Evolutionary conservation across 1,140 invertebrate genomes (phyloP).

Genomic region (Zaprionus nigranus): DNA sequence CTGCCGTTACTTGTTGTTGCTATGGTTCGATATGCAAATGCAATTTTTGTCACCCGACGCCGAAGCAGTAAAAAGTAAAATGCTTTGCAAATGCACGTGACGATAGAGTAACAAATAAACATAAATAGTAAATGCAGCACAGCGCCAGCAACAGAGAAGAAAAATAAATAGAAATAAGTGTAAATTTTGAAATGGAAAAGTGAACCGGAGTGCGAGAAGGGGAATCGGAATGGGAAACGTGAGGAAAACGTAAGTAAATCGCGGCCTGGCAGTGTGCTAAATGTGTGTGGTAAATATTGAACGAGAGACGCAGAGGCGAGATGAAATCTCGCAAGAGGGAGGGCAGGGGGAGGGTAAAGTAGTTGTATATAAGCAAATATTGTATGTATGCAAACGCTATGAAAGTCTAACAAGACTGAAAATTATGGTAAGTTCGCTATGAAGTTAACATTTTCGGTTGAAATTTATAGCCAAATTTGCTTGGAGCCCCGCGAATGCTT

Average conservation of each 20-base stretch:
- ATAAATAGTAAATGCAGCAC: constrained; percentile 60
- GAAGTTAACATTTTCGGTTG: neutral
- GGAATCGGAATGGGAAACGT: constrained; percentile 35
- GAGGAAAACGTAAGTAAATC: constrained; percentile 44
- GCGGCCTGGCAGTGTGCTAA: constrained; percentile 56
- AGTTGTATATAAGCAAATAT: neutral
- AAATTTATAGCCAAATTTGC: neutral
- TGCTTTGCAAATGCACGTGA: constrained; percentile 53
- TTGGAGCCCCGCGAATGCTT: neutral
- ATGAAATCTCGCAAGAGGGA: neutral
- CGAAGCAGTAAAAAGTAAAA: constrained; percentile 9
- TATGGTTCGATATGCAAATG: constrained; percentile 30
- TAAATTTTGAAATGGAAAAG: constrained; percentile 65
- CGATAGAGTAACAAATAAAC: constrained; percentile 69
- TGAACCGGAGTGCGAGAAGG: neutral
- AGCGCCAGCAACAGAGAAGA: constrained; percentile 7
- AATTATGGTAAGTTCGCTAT: constrained; percentile 1
- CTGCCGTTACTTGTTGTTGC: neutral
- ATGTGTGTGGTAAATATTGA: constrained; percentile 75
- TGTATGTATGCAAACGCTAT: neutral
- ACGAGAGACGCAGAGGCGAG: constrained; percentile 3
- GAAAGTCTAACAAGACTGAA: neutral
- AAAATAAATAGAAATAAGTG: constrained; percentile 74
- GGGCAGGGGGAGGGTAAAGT: neutral
- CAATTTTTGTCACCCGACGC: constrained; percentile 18